phyloP scores from a whole-genome alignment of 2,113 vertebrate genomes.

The Bubo blakistoni region DNA sequence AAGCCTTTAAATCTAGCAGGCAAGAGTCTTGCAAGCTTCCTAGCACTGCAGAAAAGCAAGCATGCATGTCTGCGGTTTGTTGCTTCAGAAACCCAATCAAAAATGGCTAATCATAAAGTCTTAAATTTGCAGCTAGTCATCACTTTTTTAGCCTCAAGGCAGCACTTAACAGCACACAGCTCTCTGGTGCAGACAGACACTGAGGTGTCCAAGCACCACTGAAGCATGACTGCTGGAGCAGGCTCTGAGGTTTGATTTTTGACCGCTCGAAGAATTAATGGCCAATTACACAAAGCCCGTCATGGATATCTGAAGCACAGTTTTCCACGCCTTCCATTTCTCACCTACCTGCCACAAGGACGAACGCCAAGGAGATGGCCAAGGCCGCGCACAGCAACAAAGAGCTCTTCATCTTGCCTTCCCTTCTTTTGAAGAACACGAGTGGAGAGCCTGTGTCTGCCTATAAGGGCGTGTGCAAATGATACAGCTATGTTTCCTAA shows the following conservation, averaged over 20 bases:
- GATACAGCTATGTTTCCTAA: constrained; percentile 66
- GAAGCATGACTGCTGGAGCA: background rate
- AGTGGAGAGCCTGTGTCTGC: background rate
- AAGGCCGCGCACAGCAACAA: constrained; percentile 41
- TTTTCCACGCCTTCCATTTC: background rate
- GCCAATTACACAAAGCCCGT: fast-evolving
- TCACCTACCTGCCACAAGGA: constrained; percentile 75
- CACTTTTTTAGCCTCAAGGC: background rate
- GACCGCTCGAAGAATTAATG: background rate
- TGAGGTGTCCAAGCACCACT: background rate
- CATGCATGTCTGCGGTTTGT: fast-evolving
- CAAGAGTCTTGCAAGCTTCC: background rate
- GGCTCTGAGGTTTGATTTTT: background rate
- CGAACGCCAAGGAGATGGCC: constrained; percentile 33
- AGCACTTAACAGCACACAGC: background rate
- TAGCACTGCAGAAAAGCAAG: background rate
- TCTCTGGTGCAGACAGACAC: background rate
- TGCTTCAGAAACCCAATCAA: background rate
- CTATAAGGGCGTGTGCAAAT: constrained; percentile 67
- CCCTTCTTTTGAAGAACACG: constrained; percentile 60
- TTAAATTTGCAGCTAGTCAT: background rate
- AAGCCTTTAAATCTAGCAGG: background rate
- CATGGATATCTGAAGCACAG: background rate
- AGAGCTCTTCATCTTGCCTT: constrained; percentile 69
- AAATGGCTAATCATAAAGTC: background rate